Evolutionary conservation across 2,113 vertebrate genomes (phyloP).

Genomic region (Gadus macrocephalus): DNA sequence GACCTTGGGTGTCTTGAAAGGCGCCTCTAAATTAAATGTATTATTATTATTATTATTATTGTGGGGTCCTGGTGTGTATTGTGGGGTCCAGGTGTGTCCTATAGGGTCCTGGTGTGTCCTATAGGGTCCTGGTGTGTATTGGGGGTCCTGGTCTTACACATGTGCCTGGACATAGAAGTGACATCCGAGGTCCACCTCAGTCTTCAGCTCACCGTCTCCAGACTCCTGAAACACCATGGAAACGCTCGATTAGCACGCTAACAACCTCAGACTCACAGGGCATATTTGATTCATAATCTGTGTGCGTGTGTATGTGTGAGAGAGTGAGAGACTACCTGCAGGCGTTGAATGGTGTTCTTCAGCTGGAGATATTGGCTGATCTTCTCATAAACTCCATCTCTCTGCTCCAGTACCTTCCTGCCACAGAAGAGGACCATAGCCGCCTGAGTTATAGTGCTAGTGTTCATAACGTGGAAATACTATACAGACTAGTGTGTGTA

Average conservation of each 20-base stretch:
- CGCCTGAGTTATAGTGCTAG: background rate
- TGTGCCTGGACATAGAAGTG: slow-evolving; percentile 86
- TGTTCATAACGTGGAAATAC: background rate
- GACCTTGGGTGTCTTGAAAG: too few relatives aligned
- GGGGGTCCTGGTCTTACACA: slow-evolving; percentile 71
- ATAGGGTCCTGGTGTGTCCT: too few relatives aligned
- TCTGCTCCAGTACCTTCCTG: slow-evolving; percentile 83
- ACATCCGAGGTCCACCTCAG: slow-evolving; percentile 85
- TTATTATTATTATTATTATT: too few relatives aligned
- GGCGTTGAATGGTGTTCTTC: slow-evolving; percentile 79
- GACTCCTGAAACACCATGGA: slow-evolving; percentile 63
- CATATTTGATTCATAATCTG: too few relatives aligned
- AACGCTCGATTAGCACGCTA: background rate
- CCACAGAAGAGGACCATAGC: background rate
- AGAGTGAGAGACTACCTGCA: slow-evolving; percentile 73
- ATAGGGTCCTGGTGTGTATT: too few relatives aligned
- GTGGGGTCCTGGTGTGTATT: too few relatives aligned
- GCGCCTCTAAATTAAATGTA: too few relatives aligned
- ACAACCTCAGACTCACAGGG: too few relatives aligned
- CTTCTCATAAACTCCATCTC: slow-evolving; percentile 84
- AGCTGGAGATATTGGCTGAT: slow-evolving; percentile 84
- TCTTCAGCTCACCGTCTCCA: slow-evolving; percentile 71
- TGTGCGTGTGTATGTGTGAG: background rate
- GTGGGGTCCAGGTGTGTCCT: too few relatives aligned
- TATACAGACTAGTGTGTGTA: background rate